phyloP scores from a whole-genome alignment of 2,888 invertebrate genomes.

The Xylota sylvarum region DNA sequence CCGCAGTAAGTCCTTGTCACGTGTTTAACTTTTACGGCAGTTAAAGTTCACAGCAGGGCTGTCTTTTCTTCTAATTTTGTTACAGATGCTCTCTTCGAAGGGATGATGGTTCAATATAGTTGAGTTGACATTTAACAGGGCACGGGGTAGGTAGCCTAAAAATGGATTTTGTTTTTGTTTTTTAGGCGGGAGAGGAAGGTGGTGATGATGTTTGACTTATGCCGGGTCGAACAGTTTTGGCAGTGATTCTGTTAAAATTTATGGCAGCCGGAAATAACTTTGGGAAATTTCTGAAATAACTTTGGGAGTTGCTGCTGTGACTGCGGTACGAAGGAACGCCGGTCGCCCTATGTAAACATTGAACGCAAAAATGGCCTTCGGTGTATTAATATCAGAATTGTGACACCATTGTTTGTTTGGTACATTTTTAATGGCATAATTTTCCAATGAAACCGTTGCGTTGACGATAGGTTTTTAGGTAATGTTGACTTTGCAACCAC shows the following conservation, averaged over 20 bases:
- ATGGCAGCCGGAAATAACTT: background rate
- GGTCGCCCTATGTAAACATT: conserved; percentile 19
- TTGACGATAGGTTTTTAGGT: conserved; percentile 5
- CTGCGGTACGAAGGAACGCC: background rate
- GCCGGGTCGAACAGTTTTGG: conserved; percentile 2
- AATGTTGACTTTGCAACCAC: conserved; percentile 23
- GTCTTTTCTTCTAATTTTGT: background rate
- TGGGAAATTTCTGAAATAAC: background rate
- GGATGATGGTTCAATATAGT: conserved; percentile 14
- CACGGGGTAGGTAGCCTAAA: background rate
- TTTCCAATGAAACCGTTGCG: conserved; percentile 3
- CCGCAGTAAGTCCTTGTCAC: background rate
- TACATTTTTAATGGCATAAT: conserved; percentile 12
- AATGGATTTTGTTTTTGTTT: background rate
- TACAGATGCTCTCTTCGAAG: conserved; percentile 16
- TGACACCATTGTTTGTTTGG: conserved; percentile 28
- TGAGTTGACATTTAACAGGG: conserved; percentile 13
- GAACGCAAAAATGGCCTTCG: conserved; percentile 12
- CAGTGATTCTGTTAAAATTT: conserved; percentile 8
- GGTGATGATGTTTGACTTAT: conserved; percentile 13
- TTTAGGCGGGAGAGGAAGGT: background rate
- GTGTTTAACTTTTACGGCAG: background rate
- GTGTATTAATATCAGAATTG: conserved; percentile 42
- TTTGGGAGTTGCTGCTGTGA: background rate
- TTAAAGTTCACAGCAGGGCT: conserved; percentile 8